Percentiles rank a stretch among this genome's conserved stretches.
Conservation (phyloP, 2,888 invertebrate species). For the Maniola hyperantus region DNA sequence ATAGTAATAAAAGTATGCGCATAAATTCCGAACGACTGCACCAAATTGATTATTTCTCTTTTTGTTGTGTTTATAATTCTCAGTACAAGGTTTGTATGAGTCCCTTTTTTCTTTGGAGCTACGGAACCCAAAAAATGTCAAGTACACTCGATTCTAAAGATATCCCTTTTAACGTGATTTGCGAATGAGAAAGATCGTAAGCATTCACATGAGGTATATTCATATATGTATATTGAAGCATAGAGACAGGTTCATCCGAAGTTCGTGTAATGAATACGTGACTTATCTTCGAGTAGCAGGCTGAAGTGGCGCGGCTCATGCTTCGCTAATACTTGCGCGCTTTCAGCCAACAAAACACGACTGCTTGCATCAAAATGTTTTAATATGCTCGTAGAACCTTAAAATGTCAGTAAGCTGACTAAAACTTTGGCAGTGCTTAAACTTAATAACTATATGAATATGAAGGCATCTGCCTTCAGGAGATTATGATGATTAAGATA, state of each 20-base stretch:
- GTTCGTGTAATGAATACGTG: conserved; percentile 70
- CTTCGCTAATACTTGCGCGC: conserved; percentile 50
- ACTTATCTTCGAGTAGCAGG: conserved; percentile 64
- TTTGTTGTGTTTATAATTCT: too few relatives aligned
- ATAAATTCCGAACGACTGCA: too few relatives aligned
- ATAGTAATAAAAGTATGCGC: too few relatives aligned
- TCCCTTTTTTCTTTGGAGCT: too few relatives aligned
- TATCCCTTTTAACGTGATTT: conserved; percentile 30
- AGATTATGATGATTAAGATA: too few relatives aligned
- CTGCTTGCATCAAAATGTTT: conserved; percentile 10
- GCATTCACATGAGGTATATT: conserved; percentile 28
- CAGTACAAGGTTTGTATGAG: too few relatives aligned
- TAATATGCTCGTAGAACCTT: not conserved
- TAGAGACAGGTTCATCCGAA: conserved; percentile 54
- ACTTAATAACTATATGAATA: too few relatives aligned
- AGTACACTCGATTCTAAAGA: conserved; percentile 15
- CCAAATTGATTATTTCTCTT: too few relatives aligned
- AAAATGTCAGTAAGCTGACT: not conserved
- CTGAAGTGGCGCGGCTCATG: conserved; percentile 52
- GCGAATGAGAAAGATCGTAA: conserved; percentile 25
- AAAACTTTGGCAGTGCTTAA: not conserved
- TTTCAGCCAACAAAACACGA: conserved; percentile 46
- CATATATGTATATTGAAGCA: conserved; percentile 13
- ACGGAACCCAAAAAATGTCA: conserved; percentile 18
- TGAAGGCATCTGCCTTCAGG: too few relatives aligned